Evolutionary conservation across 92 coral and sea anemone species (phyloP).

Genomic region (Muricea muricata): DNA sequence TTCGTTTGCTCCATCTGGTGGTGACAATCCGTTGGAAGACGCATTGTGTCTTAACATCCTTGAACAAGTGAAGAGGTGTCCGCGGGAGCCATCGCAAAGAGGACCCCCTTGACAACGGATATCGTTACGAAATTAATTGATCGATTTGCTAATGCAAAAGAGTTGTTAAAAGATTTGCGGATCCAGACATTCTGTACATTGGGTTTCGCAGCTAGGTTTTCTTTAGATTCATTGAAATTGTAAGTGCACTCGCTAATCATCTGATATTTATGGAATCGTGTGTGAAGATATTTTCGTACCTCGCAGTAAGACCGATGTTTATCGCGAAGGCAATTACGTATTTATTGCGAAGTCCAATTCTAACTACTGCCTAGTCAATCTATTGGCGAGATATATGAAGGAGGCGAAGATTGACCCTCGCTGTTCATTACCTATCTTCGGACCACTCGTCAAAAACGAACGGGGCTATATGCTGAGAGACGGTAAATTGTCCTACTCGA

Average conservation of each 20-base stretch:
- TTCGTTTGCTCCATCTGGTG: conserved; percentile 29
- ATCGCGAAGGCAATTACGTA: conserved; percentile 43
- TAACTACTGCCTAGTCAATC: conserved; percentile 31
- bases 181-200: conserved; percentile 42
- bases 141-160: not conserved
- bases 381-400: conserved; percentile 2
- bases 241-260: not conserved
- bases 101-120: conserved; percentile 42
- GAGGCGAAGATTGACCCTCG: not conserved
- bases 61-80: conserved; percentile 42
- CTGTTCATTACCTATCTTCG: not conserved
- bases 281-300: conserved; percentile 49
- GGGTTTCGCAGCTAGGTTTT: conserved; percentile 68
- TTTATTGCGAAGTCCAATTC: conserved; percentile 4
- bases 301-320: conserved; percentile 46
- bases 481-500: not conserved
- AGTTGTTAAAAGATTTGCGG: conserved; percentile 53
- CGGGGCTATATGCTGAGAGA: not conserved
- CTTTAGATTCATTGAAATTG: conserved; percentile 31
- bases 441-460: not conserved
- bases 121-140: conserved; percentile 41
- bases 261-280: not conserved
- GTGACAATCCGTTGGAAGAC: conserved; percentile 36
- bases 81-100: conserved; percentile 34
- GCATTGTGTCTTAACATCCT: conserved; percentile 34